phyloP scores from a whole-genome alignment of 92 coral and sea anemone species.

The Zoanthus gigantus region DNA sequence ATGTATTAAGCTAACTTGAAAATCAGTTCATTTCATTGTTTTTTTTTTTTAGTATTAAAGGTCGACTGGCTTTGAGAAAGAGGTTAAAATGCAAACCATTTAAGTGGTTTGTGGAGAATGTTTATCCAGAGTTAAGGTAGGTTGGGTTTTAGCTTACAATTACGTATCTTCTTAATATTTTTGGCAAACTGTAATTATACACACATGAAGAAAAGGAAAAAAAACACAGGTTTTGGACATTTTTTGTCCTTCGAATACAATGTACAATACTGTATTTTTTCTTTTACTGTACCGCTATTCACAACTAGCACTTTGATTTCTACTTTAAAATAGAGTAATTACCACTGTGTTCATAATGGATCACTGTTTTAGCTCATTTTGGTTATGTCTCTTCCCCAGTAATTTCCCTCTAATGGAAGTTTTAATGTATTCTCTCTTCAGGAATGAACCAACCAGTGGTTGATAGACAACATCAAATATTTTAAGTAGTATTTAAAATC shows the following conservation, averaged over 20 bases:
- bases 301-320: no score
- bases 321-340: no score
- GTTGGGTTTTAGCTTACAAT: slow-evolving; percentile 8
- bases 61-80: slow-evolving; percentile 82
- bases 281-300: no score
- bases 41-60: slow-evolving; percentile 74
- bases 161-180: neutral
- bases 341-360: no score
- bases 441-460: slow-evolving; percentile 26
- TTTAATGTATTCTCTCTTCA: slow-evolving; percentile 41
- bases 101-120: slow-evolving; percentile 95
- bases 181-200: no score
- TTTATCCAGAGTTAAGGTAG: slow-evolving; percentile 96
- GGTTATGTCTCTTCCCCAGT: neutral
- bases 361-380: no score
- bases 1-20: no score
- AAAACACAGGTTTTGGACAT: no score
- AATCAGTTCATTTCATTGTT: no score
- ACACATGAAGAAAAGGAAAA: no score
- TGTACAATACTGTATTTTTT: no score
- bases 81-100: slow-evolving; percentile 89
- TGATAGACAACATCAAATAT: slow-evolving; percentile 16
- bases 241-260: no score
- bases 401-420: slow-evolving; percentile 18
- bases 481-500: neutral